Evolutionary conservation across 92 coral and sea anemone species (phyloP).

Genomic region (Porites divaricata): DNA sequence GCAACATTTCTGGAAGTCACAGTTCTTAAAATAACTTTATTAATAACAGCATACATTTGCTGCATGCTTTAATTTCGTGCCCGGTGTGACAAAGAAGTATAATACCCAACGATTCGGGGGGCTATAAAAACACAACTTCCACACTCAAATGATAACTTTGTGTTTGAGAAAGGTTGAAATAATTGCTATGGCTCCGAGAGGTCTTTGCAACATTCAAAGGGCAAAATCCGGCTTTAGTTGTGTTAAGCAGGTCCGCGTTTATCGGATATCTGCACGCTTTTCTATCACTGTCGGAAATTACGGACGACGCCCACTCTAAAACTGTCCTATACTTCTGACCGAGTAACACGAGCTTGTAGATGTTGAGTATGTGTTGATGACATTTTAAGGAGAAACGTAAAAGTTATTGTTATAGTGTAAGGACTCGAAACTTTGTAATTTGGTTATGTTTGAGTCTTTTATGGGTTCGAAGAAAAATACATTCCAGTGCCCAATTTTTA

Average conservation of each 20-base stretch:
- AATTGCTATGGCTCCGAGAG: neutral
- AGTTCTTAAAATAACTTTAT: neutral
- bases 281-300: neutral
- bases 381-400: conserved; percentile 2
- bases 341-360: neutral
- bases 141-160: neutral
- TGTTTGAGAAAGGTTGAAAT: no score
- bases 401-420: neutral
- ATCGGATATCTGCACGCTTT: conserved; percentile 1
- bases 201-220: neutral
- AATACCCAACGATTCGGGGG: neutral
- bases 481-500: no score
- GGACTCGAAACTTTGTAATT: neutral
- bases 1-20: neutral
- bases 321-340: neutral
- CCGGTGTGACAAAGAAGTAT: neutral
- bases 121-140: neutral
- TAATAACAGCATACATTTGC: neutral
- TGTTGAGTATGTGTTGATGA: neutral
- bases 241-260: neutral
- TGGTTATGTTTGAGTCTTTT: no score
- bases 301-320: neutral
- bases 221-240: neutral
- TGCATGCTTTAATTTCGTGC: conserved; percentile 6
- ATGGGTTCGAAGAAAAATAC: no score